Evolutionary conservation across 2,113 vertebrate species (phyloP).

Genomic region (Bufo gargarizans): DNA sequence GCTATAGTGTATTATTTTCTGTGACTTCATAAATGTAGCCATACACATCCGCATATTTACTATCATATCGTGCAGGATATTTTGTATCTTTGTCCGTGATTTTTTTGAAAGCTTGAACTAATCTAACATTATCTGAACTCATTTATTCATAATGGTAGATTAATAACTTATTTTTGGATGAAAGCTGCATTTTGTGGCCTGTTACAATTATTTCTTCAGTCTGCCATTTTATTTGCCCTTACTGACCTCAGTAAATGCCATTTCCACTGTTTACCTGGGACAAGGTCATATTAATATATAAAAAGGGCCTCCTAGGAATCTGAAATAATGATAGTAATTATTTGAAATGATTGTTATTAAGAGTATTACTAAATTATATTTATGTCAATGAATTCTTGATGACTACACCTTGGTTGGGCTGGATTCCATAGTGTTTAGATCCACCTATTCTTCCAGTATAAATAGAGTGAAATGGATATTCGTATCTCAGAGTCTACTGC

Average conservation of each 20-base stretch:
- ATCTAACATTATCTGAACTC: no score
- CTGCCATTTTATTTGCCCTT: background rate
- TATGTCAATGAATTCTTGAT: background rate
- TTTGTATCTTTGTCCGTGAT: no score
- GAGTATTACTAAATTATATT: background rate
- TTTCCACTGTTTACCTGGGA: background rate
- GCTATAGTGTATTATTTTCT: no score
- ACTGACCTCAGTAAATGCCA: background rate
- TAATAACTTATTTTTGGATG: no score
- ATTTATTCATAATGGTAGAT: no score
- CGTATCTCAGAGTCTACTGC: constrained; percentile 8
- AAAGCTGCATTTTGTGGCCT: no score
- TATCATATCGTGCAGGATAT: no score
- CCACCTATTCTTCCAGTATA: constrained; percentile 9
- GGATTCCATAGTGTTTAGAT: constrained; percentile 27
- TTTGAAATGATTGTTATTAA: constrained; percentile 44
- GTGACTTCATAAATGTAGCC: no score
- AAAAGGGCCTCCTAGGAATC: background rate
- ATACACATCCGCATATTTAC: no score
- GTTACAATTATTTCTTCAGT: no score
- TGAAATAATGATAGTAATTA: constrained; percentile 47
- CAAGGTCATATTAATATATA: background rate
- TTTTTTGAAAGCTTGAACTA: no score
- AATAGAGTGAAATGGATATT: background rate
- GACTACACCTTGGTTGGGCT: constrained; percentile 35